Conservation (phyloP, 2,797 vertebrate genomes). For the Malurus splendens region DNA sequence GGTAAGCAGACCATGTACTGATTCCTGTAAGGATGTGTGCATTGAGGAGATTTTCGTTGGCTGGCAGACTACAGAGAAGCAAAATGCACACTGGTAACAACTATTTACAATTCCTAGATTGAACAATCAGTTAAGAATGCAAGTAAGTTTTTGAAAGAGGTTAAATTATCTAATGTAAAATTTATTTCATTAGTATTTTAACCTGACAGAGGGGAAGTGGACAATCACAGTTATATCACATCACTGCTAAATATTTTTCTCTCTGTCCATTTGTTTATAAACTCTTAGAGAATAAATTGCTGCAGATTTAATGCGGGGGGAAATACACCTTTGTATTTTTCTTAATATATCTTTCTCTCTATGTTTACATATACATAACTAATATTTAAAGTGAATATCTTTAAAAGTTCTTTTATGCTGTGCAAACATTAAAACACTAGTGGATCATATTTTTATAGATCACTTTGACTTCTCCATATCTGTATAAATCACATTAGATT, state of each 20-base stretch:
- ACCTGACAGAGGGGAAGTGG: not conserved
- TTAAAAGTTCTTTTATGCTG: not conserved
- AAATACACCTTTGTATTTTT: not conserved
- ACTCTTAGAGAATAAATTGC: not conserved
- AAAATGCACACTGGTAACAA: not conserved
- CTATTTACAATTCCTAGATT: not conserved
- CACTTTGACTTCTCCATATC: not conserved
- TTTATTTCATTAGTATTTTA: not conserved
- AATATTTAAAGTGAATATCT: not conserved
- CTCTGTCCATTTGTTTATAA: not conserved
- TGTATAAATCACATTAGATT: not conserved
- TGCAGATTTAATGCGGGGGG: not conserved
- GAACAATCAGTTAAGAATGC: not conserved
- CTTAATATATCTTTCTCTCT: not conserved
- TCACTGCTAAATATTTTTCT: not conserved
- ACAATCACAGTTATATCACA: not conserved
- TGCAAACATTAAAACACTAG: not conserved
- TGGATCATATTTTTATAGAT: not conserved
- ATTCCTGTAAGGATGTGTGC: not conserved
- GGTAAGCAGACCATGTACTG: not conserved
- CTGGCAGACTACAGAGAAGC: not conserved
- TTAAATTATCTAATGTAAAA: not conserved
- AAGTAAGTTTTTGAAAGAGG: not conserved
- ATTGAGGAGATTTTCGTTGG: not conserved
- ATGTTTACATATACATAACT: not conserved